These are phyloP conservation scores for Gymnorhina tibicen DNA, from an alignment of 2,113 vertebrate species.

Conservation along the genomic window DNA sequence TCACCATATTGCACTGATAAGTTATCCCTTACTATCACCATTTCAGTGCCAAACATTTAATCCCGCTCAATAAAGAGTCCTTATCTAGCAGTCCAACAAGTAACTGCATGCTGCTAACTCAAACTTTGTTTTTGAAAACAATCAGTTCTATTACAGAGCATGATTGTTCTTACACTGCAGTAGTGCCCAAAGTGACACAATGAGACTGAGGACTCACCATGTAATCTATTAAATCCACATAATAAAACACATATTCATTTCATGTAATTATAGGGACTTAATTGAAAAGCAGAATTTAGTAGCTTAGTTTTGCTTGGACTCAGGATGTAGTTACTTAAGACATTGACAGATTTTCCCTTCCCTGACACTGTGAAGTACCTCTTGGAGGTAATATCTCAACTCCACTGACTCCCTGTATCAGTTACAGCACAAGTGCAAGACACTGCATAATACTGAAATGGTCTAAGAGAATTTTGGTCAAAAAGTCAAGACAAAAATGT, in stretches of 20 bases:
- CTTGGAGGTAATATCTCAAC: background rate
- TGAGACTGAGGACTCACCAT: background rate
- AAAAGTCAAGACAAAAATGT: background rate
- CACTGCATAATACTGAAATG: background rate
- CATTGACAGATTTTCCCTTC: background rate
- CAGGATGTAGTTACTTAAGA: background rate
- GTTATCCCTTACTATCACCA: background rate
- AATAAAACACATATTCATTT: background rate
- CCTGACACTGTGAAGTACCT: background rate
- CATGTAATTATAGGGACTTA: background rate
- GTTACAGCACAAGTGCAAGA: background rate
- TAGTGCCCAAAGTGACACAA: background rate
- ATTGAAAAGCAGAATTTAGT: background rate
- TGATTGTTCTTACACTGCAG: background rate
- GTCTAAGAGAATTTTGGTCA: background rate
- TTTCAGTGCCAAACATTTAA: background rate
- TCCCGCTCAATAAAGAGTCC: background rate
- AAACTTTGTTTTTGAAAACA: background rate
- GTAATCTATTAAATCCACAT: background rate
- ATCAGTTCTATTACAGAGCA: background rate
- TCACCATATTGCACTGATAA: background rate
- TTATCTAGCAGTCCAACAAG: background rate
- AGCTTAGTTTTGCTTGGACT: background rate
- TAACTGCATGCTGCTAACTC: background rate
- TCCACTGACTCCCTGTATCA: background rate